Conservation (phyloP, 1,140 invertebrate genomes). For the Drosophila burlai region DNA sequence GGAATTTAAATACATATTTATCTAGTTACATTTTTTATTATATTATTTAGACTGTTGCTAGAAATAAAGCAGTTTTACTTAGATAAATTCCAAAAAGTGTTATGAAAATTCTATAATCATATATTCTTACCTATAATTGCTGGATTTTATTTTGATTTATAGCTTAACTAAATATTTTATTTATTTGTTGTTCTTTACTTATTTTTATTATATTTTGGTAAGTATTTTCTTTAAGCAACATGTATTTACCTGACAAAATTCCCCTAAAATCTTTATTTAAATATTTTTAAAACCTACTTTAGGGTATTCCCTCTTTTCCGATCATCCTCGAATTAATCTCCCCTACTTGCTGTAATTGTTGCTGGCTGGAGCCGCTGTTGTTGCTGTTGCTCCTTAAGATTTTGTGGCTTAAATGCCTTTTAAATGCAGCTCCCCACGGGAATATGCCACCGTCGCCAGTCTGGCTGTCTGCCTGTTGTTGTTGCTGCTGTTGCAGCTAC, state of each 20-base stretch:
- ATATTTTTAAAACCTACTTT: too few species aligned
- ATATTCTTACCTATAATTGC: too few species aligned
- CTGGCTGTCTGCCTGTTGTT: constrained; percentile 68
- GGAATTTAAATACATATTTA: too few species aligned
- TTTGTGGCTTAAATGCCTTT: constrained; percentile 85
- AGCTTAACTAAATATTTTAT: too few species aligned
- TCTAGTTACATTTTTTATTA: too few species aligned
- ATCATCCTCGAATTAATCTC: constrained; percentile 26
- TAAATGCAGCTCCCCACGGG: constrained; percentile 84
- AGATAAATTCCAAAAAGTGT: too few species aligned
- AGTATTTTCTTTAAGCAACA: not conserved
- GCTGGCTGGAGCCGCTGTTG: constrained; percentile 36
- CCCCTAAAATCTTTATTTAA: not conserved
- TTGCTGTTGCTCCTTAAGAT: constrained; percentile 62
- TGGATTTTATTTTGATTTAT: not conserved
- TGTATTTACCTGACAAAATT: not conserved
- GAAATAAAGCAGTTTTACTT: too few species aligned
- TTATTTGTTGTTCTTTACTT: not conserved
- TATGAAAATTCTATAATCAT: too few species aligned
- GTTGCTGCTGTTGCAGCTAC: constrained; percentile 27
- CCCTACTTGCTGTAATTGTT: constrained; percentile 72
- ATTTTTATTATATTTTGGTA: not conserved
- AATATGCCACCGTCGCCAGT: constrained; percentile 77
- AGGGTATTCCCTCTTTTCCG: not conserved
- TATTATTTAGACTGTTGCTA: too few species aligned